phyloP scores from a whole-genome alignment of 2,113 vertebrate genomes.

The Ardeotis arabs region DNA sequence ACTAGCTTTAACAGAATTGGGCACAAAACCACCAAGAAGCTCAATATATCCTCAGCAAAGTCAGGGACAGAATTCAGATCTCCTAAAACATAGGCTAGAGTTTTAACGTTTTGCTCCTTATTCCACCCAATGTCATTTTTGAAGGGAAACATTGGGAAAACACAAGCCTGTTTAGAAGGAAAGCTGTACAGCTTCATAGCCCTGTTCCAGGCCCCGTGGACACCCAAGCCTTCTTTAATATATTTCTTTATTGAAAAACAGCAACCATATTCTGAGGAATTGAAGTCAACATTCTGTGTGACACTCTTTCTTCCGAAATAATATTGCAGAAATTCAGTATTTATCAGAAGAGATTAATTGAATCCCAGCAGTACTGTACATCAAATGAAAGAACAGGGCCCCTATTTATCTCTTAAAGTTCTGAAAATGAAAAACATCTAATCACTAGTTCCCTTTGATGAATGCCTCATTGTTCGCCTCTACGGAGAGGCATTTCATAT shows the following conservation, averaged over 20 bases:
- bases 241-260: neutral
- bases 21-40: neutral
- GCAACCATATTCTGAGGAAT: neutral
- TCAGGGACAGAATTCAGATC: neutral
- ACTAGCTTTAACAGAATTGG: neutral
- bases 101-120: neutral
- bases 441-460: conserved; percentile 66
- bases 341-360: conserved; percentile 70
- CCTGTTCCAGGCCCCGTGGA: neutral
- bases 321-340: conserved; percentile 30
- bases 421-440: conserved; percentile 74
- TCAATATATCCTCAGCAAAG: neutral
- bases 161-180: neutral
- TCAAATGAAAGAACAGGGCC: conserved; percentile 68
- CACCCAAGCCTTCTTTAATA: neutral
- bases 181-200: neutral
- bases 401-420: conserved; percentile 71
- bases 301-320: neutral
- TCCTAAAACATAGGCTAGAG: neutral
- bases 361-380: conserved; percentile 64
- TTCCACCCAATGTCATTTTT: neutral
- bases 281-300: neutral
- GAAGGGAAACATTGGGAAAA: neutral
- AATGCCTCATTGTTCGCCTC: conserved; percentile 68
- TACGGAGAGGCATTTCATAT: conserved; percentile 63